phyloP scores from a whole-genome alignment of 2,888 invertebrate species.

The Eristalinus aeneus region DNA sequence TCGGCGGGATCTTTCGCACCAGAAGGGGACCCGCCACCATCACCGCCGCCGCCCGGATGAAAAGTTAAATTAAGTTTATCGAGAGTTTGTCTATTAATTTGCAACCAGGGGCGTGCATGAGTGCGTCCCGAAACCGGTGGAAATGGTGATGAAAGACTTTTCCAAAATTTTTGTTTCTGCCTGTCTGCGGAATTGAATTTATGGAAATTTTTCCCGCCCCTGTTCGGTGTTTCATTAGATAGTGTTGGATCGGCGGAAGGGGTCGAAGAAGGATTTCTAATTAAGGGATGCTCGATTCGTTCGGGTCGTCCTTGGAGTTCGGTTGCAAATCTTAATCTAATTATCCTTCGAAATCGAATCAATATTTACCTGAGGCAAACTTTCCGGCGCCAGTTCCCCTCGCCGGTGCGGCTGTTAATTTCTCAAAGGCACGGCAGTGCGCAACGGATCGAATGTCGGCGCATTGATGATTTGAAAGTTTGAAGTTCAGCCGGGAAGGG shows the following conservation, averaged over 20 bases:
- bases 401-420: slow-evolving; percentile 5
- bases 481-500: neutral
- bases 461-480: slow-evolving; percentile 6
- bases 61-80: slow-evolving; percentile 67
- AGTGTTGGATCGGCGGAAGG: neutral
- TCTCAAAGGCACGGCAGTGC: neutral
- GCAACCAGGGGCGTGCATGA: slow-evolving; percentile 4
- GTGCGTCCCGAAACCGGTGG: neutral
- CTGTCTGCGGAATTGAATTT: slow-evolving; percentile 46
- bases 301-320: neutral
- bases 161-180: neutral
- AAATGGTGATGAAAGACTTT: slow-evolving; percentile 59
- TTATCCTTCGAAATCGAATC: neutral
- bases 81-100: slow-evolving; percentile 67
- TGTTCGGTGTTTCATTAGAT: slow-evolving; percentile 30
- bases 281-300: slow-evolving; percentile 1
- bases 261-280: slow-evolving; percentile 7
- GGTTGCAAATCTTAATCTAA: neutral
- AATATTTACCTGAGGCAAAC: neutral
- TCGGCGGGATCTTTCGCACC: neutral
- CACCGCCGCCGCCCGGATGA: slow-evolving; percentile 12
- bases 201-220: slow-evolving; percentile 44
- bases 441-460: neutral
- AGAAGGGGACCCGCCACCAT: no score
- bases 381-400: neutral